Evolutionary conservation across 1,140 invertebrate species (phyloP), one percentile per base, ranked within the genome.

Genomic region (Rhizoglyphus robini): DNA sequence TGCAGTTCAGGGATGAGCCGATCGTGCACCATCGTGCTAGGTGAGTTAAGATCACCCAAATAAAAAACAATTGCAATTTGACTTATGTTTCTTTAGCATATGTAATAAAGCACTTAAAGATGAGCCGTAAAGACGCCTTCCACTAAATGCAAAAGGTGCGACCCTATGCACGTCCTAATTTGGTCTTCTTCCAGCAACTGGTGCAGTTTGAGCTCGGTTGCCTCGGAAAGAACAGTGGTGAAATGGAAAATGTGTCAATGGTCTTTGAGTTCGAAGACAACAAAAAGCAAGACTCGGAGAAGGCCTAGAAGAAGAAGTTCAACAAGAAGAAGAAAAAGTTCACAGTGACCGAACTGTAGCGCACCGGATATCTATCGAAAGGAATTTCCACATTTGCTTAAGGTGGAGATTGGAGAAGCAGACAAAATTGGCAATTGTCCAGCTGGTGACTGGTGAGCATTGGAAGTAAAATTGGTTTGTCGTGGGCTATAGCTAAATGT

Each of bases 1-100:
- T 94, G 90, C 72, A 84, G 91, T 0, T 90, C 91, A 0, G 90
- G 90, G 1, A 85, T 93, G 1, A 88, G 86, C 67, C 80, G 91
- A 49, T 92, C 88, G 0, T 87, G 90, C 0, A 82, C 85, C 1
- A 77, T 95, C 0, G 87, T 86, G 71, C 77, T 95, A 38, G 90
- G 51, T 54, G 20, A 20, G 51, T 41, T 41, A 41, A 41, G 18
- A 41, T 8, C 18, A 41, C 8, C 18, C 8, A 41, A 41, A 11
- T 41, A 11, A 18, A 11, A 11, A 11, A 41, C 8, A 41, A n/a
- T n/a, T n/a, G 8, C 8, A 11, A 41, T 11, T 41, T 41, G 8
- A 8, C 36, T 11, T 41, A 11, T 20, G 23, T 54, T 25, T 23
- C 63, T 61, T 2, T 29, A 69, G 90, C 87, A 0, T 94, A 92